phyloP scores from a whole-genome alignment of 1,140 invertebrate species.

The Orchestia grillus region DNA sequence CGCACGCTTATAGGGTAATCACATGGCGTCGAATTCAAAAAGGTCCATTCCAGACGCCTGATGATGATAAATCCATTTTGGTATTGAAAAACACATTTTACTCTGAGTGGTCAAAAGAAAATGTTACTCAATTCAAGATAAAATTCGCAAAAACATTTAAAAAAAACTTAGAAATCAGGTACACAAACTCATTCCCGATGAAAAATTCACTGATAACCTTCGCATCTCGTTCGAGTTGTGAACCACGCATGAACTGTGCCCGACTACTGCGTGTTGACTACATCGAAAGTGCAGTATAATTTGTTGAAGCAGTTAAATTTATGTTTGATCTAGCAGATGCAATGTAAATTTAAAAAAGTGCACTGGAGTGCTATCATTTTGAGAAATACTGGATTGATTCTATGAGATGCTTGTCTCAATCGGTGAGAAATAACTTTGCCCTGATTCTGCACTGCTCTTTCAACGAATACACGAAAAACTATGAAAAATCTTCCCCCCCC shows the following conservation, averaged over 20 bases:
- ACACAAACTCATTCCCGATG: background rate
- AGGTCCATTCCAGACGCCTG: background rate
- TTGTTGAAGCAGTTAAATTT: too few species aligned
- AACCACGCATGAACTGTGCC: too few species aligned
- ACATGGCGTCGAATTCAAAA: background rate
- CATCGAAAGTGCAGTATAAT: too few species aligned
- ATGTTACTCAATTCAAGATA: background rate
- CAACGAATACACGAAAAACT: background rate
- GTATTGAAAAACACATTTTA: background rate
- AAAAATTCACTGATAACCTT: too few species aligned
- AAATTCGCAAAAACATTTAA: background rate
- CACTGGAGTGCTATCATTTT: too few species aligned
- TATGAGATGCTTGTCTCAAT: too few species aligned
- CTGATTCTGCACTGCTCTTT: background rate
- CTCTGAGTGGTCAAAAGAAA: background rate
- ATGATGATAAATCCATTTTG: background rate
- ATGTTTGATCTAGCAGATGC: too few species aligned
- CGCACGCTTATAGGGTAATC: background rate
- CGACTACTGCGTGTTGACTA: too few species aligned
- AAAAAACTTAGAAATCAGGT: background rate
- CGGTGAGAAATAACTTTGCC: background rate
- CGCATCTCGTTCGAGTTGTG: too few species aligned
- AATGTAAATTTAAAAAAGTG: too few species aligned
- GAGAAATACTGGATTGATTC: too few species aligned
- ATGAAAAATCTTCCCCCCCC: background rate